Evolutionary conservation across 92 coral and sea anemone genomes (phyloP).

Genomic region (Plumapathes pennacea): DNA sequence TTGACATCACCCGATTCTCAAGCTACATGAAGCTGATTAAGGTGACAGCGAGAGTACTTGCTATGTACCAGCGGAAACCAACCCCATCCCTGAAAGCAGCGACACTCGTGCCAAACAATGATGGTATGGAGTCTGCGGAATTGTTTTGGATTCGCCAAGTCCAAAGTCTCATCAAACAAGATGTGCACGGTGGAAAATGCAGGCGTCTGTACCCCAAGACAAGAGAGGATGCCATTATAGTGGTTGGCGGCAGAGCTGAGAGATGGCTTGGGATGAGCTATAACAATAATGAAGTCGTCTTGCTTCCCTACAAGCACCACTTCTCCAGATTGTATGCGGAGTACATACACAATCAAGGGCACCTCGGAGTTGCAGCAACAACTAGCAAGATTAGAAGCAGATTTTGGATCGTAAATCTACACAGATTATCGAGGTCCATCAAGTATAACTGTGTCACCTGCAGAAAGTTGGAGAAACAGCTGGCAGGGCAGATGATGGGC

Average conservation of each 20-base stretch:
- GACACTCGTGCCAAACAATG: background rate
- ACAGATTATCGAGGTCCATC: slow-evolving; percentile 27
- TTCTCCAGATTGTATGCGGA: slow-evolving; percentile 32
- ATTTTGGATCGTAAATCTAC: slow-evolving; percentile 41
- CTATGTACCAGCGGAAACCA: slow-evolving; percentile 15
- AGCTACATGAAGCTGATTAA: slow-evolving; percentile 9
- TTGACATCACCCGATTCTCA: slow-evolving; percentile 20
- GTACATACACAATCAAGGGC: slow-evolving; percentile 35
- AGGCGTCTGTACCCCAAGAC: slow-evolving; percentile 28
- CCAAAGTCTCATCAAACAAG: slow-evolving; percentile 10
- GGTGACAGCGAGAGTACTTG: slow-evolving; percentile 39
- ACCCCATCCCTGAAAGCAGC: background rate
- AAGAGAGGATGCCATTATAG: slow-evolving; percentile 7
- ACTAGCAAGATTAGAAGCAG: slow-evolving; percentile 27
- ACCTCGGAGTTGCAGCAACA: slow-evolving; percentile 29
- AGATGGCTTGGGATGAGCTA: slow-evolving; percentile 26
- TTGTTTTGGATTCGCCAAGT: slow-evolving; percentile 7
- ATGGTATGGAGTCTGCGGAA: slow-evolving; percentile 9
- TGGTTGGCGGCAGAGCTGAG: slow-evolving; percentile 33
- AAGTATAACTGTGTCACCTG: slow-evolving; percentile 22
- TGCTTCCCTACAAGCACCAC: slow-evolving; percentile 10
- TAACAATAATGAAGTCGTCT: slow-evolving; percentile 16
- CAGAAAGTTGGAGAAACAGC: slow-evolving; percentile 7
- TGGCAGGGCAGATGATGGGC: slow-evolving; percentile 14
- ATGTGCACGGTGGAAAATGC: slow-evolving; percentile 20